Conservation (phyloP, 2,113 vertebrate genomes). For the Amblyopsis rosae region DNA sequence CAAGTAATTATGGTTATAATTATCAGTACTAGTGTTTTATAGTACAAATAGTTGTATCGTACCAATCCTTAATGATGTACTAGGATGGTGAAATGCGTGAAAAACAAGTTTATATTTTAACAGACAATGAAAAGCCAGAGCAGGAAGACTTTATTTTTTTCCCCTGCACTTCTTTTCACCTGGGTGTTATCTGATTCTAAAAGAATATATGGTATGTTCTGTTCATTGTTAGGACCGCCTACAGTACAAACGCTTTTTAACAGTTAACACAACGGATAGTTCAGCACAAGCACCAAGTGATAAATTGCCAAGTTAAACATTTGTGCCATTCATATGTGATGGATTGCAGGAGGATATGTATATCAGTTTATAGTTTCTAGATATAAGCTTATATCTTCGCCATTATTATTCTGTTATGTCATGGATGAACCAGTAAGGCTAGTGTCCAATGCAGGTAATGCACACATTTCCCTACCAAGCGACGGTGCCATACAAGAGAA, state of each 20-base stretch:
- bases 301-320: slow-evolving; percentile 13
- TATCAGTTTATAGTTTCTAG: slow-evolving; percentile 13
- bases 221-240: slow-evolving; percentile 5
- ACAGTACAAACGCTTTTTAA: too few relatives aligned
- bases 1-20: slow-evolving; percentile 10
- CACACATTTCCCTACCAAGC: slow-evolving; percentile 4
- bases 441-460: background rate
- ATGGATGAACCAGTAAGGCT: background rate
- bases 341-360: slow-evolving; percentile 26
- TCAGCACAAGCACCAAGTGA: slow-evolving; percentile 16
- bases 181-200: slow-evolving; percentile 41
- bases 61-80: slow-evolving; percentile 30
- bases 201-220: background rate
- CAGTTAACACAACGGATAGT: too few relatives aligned
- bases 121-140: slow-evolving; percentile 40
- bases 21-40: too few relatives aligned
- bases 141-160: slow-evolving; percentile 35
- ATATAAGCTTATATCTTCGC: slow-evolving; percentile 1
- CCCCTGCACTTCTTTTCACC: slow-evolving; percentile 64
- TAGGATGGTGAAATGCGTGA: slow-evolving; percentile 20
- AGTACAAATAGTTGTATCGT: background rate
- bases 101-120: slow-evolving; percentile 9
- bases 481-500: background rate
- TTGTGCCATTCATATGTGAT: slow-evolving; percentile 55
- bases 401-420: background rate